These are phyloP conservation scores for Enteromius fasciolatus DNA, from an alignment of 2,797 vertebrate genomes.

Conservation along the genomic window DNA sequence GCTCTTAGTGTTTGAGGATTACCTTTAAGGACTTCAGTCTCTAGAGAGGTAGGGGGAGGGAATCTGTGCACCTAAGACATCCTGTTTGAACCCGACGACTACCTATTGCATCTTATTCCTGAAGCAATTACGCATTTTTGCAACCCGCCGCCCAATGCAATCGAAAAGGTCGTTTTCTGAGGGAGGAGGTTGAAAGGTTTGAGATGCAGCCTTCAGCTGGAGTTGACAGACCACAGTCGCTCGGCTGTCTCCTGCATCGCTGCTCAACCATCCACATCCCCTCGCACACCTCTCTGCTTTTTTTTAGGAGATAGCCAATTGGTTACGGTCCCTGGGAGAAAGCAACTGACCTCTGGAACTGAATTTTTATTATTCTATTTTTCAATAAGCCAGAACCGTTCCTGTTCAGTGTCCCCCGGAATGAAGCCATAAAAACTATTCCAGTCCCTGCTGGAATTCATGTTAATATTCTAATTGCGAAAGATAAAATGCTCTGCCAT, in stretches of 20 bases:
- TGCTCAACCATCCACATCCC: conserved; percentile 58
- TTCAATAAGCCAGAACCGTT: conserved; percentile 43
- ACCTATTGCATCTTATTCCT: conserved; percentile 53
- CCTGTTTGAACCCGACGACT: conserved; percentile 39
- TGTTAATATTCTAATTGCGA: conserved; percentile 67
- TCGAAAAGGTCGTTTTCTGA: conserved; percentile 33
- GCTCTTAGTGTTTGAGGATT: conserved; percentile 80
- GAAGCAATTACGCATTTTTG: conserved; percentile 47
- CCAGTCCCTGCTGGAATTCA: conserved; percentile 58
- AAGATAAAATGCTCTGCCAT: conserved; percentile 72
- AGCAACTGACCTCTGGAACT: conserved; percentile 30
- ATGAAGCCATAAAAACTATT: conserved; percentile 48
- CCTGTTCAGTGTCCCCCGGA: conserved; percentile 33
- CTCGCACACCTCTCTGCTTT: conserved; percentile 58
- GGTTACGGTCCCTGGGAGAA: conserved; percentile 54
- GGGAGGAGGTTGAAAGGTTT: conserved; percentile 26
- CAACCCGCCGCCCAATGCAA: conserved; percentile 22
- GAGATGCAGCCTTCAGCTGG: conserved; percentile 39
- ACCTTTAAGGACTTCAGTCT: conserved; percentile 70
- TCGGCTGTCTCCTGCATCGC: conserved; percentile 48
- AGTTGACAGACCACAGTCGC: conserved; percentile 42
- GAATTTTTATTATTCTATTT: conserved; percentile 44
- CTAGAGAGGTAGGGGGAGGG: conserved; percentile 37
- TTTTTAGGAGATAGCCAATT: conserved; percentile 62
- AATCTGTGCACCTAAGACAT: conserved; percentile 41